These are phyloP conservation scores for Ahaetulla prasina DNA, from an alignment of 2,113 vertebrate genomes.

Conservation along the genomic window DNA sequence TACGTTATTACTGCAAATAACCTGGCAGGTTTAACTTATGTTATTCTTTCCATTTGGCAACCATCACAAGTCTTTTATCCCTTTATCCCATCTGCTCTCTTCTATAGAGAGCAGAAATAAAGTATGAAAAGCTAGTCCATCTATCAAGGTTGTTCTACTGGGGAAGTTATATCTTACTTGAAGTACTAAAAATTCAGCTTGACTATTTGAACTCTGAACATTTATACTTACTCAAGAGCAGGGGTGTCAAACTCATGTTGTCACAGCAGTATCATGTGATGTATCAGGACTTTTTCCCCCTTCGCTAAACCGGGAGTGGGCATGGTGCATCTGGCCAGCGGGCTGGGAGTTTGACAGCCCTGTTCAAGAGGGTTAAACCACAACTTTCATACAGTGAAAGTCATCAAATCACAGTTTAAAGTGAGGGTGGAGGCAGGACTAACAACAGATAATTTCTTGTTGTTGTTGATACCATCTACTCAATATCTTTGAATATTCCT, in stretches of 20 bases:
- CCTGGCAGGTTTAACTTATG: conserved; percentile 45
- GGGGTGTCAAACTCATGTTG: too few species aligned
- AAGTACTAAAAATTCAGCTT: conserved; percentile 74
- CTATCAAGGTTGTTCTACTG: conserved; percentile 72
- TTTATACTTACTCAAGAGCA: conserved; percentile 62
- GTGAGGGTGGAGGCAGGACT: conserved; percentile 12
- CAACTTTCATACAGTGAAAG: conserved; percentile 68
- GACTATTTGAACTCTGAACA: conserved; percentile 67
- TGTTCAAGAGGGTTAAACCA: conserved; percentile 53
- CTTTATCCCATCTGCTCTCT: conserved; percentile 68
- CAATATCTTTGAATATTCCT: conserved; percentile 59
- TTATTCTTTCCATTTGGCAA: conserved; percentile 60
- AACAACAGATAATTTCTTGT: conserved; percentile 70
- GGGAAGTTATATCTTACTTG: conserved; percentile 74
- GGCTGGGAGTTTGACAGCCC: too few species aligned
- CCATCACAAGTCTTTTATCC: conserved; percentile 59
- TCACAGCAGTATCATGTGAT: too few species aligned
- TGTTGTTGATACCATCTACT: conserved; percentile 55
- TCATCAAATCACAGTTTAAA: conserved; percentile 60
- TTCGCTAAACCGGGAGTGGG: too few species aligned
- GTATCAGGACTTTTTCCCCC: too few species aligned
- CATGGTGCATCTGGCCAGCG: too few species aligned
- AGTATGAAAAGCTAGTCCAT: conserved; percentile 74
- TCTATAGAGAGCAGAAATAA: conserved; percentile 62
- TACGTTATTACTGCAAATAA: conserved; percentile 64